Evolutionary conservation across 2,888 invertebrate species (phyloP).

Genomic region (Norana najaformis): DNA sequence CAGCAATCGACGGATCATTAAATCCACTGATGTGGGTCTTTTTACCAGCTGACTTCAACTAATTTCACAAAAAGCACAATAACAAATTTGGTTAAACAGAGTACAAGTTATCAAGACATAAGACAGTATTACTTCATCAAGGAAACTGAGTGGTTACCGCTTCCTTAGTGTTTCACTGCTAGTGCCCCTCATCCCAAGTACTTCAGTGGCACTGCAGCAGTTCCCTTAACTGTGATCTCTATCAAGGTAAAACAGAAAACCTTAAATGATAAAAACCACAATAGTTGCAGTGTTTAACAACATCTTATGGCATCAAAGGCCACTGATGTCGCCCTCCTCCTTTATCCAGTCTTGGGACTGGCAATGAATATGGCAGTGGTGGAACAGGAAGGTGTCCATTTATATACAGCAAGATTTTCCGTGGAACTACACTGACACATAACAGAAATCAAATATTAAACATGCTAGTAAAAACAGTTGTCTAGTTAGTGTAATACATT

Average conservation of each 20-base stretch:
- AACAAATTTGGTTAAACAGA: neutral
- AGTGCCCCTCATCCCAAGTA: neutral
- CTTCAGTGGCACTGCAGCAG: neutral
- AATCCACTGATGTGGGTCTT: slow-evolving; percentile 63
- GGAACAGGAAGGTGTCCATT: too few relatives aligned
- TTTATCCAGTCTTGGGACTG: too few relatives aligned
- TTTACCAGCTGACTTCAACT: slow-evolving; percentile 60
- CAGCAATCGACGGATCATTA: slow-evolving; percentile 84
- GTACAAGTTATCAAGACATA: neutral
- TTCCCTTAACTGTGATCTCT: neutral
- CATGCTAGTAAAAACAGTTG: too few relatives aligned
- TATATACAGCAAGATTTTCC: too few relatives aligned
- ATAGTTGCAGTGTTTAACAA: too few relatives aligned
- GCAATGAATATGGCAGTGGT: too few relatives aligned
- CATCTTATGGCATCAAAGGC: too few relatives aligned
- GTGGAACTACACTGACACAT: too few relatives aligned
- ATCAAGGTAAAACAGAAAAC: too few relatives aligned
- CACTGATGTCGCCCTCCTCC: too few relatives aligned
- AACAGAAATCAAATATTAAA: too few relatives aligned
- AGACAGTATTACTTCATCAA: neutral
- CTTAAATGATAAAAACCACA: neutral
- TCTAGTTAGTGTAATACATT: too few relatives aligned
- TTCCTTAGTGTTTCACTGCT: neutral
- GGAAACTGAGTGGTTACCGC: neutral
- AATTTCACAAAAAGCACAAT: neutral